phyloP scores from a whole-genome alignment of 2,888 invertebrate species.

The Sisyra nigra region DNA sequence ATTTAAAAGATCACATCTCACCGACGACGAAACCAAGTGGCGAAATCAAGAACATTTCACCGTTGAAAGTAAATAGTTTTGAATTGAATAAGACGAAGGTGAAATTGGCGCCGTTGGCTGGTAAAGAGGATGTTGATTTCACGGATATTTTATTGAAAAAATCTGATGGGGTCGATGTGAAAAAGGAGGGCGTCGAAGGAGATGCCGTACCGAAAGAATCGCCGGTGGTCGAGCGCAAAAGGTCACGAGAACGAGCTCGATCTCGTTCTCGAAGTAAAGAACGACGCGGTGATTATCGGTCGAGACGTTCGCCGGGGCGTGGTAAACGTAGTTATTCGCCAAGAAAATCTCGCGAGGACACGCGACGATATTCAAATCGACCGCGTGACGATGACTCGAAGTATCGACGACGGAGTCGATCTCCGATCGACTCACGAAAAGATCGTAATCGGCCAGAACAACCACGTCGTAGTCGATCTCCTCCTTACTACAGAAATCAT shows the following conservation, averaged over 20 bases:
- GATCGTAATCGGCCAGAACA: neutral
- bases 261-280: neutral
- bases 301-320: neutral
- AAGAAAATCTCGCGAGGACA: neutral
- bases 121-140: neutral
- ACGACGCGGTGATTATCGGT: neutral
- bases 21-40: too few species aligned
- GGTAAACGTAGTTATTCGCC: neutral
- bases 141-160: constrained; percentile 2
- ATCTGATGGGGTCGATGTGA: neutral
- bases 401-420: neutral
- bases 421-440: neutral
- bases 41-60: too few species aligned
- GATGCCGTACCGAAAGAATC: neutral
- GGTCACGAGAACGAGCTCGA: neutral
- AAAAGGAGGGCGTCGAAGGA: neutral
- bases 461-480: constrained; percentile 2
- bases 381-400: constrained; percentile 5
- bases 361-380: neutral
- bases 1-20: too few species aligned
- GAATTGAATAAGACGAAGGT: too few species aligned
- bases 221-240: neutral
- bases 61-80: too few species aligned
- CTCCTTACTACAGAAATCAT: constrained; percentile 3
- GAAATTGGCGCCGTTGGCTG: too few species aligned